Percentiles rank a stretch among this genome's conserved stretches.
These are phyloP conservation scores for Rotaria sp. DNA, from an alignment of 2,888 invertebrate genomes.

Conservation along the genomic window DNA sequence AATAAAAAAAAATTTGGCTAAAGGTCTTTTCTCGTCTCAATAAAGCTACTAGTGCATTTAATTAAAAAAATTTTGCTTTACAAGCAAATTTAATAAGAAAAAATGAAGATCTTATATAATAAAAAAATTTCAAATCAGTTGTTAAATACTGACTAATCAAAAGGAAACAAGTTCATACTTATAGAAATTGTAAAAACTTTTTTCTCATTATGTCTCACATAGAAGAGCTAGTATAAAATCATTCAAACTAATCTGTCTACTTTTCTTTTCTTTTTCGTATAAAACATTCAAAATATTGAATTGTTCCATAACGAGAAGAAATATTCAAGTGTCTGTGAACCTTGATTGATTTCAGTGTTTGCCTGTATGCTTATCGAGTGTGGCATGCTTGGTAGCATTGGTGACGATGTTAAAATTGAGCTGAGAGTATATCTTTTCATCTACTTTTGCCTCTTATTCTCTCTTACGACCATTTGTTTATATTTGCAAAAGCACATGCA, in stretches of 20 bases:
- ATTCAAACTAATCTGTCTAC: not conserved
- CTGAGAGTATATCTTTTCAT: constrained; percentile 18
- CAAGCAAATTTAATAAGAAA: no score
- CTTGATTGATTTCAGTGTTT: not conserved
- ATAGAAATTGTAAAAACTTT: no score
- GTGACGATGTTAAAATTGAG: not conserved
- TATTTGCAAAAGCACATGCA: not conserved
- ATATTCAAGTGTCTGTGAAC: not conserved
- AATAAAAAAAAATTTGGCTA: no score
- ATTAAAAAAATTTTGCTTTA: no score
- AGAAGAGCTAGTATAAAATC: no score
- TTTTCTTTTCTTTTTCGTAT: not conserved
- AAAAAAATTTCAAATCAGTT: no score
- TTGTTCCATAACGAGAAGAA: not conserved
- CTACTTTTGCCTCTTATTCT: not conserved
- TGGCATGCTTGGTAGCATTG: not conserved
- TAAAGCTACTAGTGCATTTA: no score
- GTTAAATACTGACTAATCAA: no score
- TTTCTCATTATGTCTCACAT: no score
- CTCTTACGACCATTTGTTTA: not conserved
- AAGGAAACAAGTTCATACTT: no score
- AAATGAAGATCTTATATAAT: no score
- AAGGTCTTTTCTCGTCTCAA: no score
- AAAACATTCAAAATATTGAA: not conserved
- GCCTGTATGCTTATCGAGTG: not conserved